Evolutionary conservation across 2,888 invertebrate genomes (phyloP).

Genomic region (Cataglyphis rosenhaueri): DNA sequence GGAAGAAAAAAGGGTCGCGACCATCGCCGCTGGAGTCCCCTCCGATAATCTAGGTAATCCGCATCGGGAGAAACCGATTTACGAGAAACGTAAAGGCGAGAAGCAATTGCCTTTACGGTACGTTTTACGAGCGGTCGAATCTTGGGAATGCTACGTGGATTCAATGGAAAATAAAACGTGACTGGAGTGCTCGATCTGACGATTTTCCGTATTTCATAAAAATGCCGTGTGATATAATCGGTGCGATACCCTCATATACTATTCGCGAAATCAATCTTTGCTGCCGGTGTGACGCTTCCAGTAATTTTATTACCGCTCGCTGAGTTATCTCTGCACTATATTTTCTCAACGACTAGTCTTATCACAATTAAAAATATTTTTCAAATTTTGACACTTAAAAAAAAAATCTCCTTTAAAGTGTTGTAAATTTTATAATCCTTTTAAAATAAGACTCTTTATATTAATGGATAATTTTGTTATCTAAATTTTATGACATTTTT

Average conservation of each 20-base stretch:
- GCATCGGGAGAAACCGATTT: slow-evolving; percentile 65
- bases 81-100: slow-evolving; percentile 62
- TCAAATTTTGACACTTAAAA: slow-evolving; percentile 5
- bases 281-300: neutral
- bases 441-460: neutral
- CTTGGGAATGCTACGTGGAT: slow-evolving; percentile 57
- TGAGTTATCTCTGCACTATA: neutral
- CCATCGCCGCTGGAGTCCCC: neutral
- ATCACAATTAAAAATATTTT: neutral
- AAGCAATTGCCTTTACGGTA: slow-evolving; percentile 61
- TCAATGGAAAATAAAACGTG: slow-evolving; percentile 71
- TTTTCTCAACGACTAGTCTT: slow-evolving; percentile 18
- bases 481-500: neutral
- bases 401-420: neutral
- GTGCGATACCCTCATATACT: slow-evolving; percentile 8
- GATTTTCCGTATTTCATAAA: slow-evolving; percentile 56
- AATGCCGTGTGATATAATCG: slow-evolving; percentile 54
- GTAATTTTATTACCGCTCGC: slow-evolving; percentile 10
- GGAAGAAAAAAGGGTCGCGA: neutral
- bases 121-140: slow-evolving; percentile 68
- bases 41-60: slow-evolving; percentile 69
- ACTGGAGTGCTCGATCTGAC: slow-evolving; percentile 52
- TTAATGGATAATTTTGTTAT: neutral
- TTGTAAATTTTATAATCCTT: neutral
- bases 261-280: neutral